Conservation (phyloP, 2,113 vertebrate genomes). For the Lycocorax pyrrhopterus region DNA sequence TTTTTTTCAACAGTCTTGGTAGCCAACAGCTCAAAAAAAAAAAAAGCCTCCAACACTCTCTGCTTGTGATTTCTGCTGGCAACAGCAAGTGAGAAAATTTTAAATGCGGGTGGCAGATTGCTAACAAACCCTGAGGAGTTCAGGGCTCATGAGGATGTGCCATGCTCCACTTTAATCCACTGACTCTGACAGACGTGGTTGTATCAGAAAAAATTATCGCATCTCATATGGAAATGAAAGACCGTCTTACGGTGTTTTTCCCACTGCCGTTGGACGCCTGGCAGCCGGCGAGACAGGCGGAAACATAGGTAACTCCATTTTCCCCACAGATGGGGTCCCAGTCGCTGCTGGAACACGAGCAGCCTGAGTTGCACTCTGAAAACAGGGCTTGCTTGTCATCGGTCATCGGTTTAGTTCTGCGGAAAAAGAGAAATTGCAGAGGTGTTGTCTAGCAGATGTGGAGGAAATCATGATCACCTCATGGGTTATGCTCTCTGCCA, state of each 20-base stretch:
- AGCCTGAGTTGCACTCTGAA: conserved; percentile 84
- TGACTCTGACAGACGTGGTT: background rate
- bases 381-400: conserved; percentile 70
- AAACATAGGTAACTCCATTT: conserved; percentile 85
- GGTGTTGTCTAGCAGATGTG: background rate
- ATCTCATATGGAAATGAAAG: background rate
- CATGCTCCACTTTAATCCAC: background rate
- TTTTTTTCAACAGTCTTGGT: background rate
- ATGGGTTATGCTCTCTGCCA: background rate
- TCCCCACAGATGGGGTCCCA: conserved; percentile 93
- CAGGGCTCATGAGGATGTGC: background rate
- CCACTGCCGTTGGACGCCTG: conserved; percentile 72
- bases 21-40: background rate
- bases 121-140: background rate
- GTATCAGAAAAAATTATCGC: background rate
- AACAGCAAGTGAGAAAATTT: background rate
- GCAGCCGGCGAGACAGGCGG: conserved; percentile 90
- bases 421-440: background rate
- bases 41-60: background rate
- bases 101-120: background rate
- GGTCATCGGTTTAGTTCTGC: conserved; percentile 68
- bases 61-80: background rate
- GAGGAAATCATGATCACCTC: background rate
- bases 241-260: conserved; percentile 75
- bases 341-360: conserved; percentile 76